Conservation (phyloP, 2,113 vertebrate species). For the Camelus bactrianus region DNA sequence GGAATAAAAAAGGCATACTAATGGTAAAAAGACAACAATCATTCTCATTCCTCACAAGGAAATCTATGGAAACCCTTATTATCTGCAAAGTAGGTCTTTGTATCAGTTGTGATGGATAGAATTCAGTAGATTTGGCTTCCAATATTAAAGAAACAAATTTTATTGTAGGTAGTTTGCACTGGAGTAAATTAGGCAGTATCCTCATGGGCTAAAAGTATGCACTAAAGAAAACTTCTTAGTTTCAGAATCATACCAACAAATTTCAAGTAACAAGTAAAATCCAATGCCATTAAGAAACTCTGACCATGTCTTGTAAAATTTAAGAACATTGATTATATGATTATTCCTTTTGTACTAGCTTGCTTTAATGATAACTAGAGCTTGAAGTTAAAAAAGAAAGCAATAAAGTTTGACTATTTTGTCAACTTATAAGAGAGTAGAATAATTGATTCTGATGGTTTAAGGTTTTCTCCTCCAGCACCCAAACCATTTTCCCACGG, state of each 20-base stretch:
- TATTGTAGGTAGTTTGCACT: not conserved
- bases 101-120: not conserved
- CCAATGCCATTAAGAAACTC: not conserved
- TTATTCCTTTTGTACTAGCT: not conserved
- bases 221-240: conserved; percentile 14
- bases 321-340: not conserved
- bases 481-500: not conserved
- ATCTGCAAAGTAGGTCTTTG: not conserved
- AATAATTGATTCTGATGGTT: not conserved
- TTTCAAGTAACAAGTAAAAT: conserved; percentile 50
- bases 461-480: not conserved
- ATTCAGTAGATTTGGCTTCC: not conserved
- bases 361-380: not conserved
- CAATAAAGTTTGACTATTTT: not conserved
- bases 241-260: not conserved
- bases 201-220: not conserved
- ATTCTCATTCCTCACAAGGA: not conserved
- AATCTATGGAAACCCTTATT: not conserved
- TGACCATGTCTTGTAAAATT: not conserved
- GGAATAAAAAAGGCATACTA: not conserved
- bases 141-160: not conserved
- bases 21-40: not conserved
- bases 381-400: not conserved
- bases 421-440: not conserved
- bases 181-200: not conserved